Base-by-base conservation (phyloP, 2,888 invertebrate genomes). In the Lottia scabra region DNA sequence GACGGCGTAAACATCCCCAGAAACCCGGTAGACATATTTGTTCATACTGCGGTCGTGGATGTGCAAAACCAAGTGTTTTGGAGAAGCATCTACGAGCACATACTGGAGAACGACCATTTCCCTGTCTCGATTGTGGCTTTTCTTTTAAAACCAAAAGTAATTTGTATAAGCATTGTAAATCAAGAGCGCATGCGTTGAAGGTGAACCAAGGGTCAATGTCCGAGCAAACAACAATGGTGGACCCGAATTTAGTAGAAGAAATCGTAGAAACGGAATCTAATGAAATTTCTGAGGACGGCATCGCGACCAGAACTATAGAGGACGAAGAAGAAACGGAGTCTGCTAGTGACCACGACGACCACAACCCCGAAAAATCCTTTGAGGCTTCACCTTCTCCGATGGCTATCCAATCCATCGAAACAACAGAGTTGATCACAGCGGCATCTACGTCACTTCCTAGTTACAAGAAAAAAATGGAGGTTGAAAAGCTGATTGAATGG, bases 71-170 rank as follows among this genome's bases (percentile, higher is more conserved):
- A 74, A 96, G 96, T 89, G 96, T 97, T 80, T 92, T 97, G 78
- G 94, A 96, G 90, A 97, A 97, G 92, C 97, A 97, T 92, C 95
- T 97, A 90, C 93, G 96, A 87, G 95, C 96, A 75, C 96, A 97
- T 90, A 96, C 97, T 65, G 96, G 96, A 89, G 96, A 97, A 90
- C 92, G 96, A 84, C 96, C 96, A 73, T 97, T 94, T 91, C 96
- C 96, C 43, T 97, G 96, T 91, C 91, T 92, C 84, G 93, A 94
- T 80, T 97, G 96, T 90, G 95, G 95, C 80, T 95, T 96, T 90
- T 95, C 96, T 84, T 97, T 97, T 91, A 97, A 97, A 91, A 97
- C 97, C 27, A 95, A 95, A 90, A 96, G 96, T 84, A 97, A 97
- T 90, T 92, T 96, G 80, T 96, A 96, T 89, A 97, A 97, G 90